Base-by-base conservation (phyloP, 2,113 vertebrate genomes). In the Fulmarus glacialis region DNA sequence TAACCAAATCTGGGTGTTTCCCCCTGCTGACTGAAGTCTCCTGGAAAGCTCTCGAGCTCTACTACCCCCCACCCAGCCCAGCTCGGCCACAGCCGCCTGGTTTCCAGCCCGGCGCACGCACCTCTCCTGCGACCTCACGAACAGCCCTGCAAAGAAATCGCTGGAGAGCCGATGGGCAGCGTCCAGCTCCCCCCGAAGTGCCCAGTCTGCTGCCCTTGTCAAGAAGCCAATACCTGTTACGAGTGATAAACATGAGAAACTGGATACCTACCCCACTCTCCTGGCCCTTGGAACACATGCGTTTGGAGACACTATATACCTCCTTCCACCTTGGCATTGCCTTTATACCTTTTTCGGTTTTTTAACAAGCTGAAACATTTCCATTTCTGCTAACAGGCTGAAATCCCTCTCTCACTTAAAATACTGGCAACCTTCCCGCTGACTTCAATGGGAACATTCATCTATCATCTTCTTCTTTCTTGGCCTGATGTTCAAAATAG, bases 371-470 rank as follows among this genome's bases (percentile, higher is more conserved):
- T 62, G 68, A 88, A 86, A 62, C 12, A 14, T 72, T 82, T 26
- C 66, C 50, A 47, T 36, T 26, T 53, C 82, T 73, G 56, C 68
- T 64, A 68, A 30, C 43, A 15, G 88, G 56, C 66, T 74, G 67
- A 63, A 88, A 82, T 77, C 75, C 40, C 60, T 85, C 88, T 85
- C 83, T 60, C 58, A 11, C 79, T 85, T 36, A 56, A 96, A 58
- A 82, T 4, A 29, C 68, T 94, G 90, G 92, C 93, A 78, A 6
- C 11, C 53, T 88, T 86, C 92, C 93, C 53, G 15, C 71, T 9
- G 70, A 38, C 66, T 85, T 93, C 88, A 94, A 34, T 42, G 67
- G 90, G 82, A 94, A 67, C 78, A 63, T 48, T 78, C 82, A 52
- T 77, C 64, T 67, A 6, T 36, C 55, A 40, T 78, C 24, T 86